Evolutionary conservation across 2,797 vertebrate genomes (phyloP).

Genomic region (Pipistrellus kuhlii): DNA sequence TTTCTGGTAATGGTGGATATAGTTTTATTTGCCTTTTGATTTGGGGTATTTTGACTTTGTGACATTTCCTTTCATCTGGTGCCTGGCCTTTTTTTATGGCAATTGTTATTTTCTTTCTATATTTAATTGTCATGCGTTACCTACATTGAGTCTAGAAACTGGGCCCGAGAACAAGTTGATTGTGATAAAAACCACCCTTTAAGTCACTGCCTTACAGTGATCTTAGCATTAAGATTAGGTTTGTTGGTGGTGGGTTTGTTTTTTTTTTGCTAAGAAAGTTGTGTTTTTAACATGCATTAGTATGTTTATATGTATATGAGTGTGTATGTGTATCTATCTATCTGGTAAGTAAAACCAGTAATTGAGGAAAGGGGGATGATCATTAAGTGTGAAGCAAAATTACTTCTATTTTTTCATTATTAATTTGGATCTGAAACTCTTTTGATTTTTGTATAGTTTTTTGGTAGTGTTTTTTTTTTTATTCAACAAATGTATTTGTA

Average conservation of each 20-base stretch:
- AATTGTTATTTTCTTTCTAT: conserved; percentile 58
- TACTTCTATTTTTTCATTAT: conserved; percentile 27
- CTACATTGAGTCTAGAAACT: conserved; percentile 48
- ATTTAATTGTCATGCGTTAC: conserved; percentile 46
- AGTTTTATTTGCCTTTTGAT: conserved; percentile 60
- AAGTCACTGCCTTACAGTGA: conserved; percentile 2
- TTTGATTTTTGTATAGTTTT: conserved; percentile 9
- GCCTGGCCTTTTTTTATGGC: not conserved
- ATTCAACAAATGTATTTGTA: conserved; percentile 53
- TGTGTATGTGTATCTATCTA: not conserved
- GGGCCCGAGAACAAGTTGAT: conserved; percentile 3
- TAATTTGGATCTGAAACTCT: conserved; percentile 46
- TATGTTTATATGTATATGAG: not conserved
- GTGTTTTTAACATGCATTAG: conserved; percentile 40
- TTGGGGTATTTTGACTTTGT: conserved; percentile 59
- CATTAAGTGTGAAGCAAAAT: conserved; percentile 13
- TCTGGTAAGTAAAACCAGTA: conserved; percentile 43
- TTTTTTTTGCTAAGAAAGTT: conserved; percentile 34
- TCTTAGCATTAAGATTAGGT: not conserved
- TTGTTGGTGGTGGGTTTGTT: too few species aligned
- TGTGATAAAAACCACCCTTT: conserved; percentile 19
- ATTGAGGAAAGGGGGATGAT: conserved; percentile 41
- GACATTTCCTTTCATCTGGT: conserved; percentile 59
- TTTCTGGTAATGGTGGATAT: conserved; percentile 19
- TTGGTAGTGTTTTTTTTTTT: not conserved